Percentiles rank a stretch among this genome's conserved stretches.
These are phyloP conservation scores for Andrena cerasifolii DNA, from an alignment of 1,140 invertebrate species.

Conservation along the genomic window DNA sequence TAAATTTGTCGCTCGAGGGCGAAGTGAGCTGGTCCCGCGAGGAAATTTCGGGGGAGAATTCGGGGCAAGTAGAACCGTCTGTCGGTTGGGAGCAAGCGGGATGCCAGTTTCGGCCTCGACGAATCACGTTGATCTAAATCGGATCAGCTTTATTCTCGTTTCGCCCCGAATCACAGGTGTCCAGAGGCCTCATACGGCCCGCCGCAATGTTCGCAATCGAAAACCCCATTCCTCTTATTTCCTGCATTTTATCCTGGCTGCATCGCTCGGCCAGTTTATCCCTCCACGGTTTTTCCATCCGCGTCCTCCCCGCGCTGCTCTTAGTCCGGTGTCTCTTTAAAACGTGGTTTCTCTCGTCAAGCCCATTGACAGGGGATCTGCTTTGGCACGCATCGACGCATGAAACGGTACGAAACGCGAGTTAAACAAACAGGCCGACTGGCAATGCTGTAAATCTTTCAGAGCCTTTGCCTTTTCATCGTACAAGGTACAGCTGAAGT, in stretches of 20 bases:
- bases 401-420: background rate
- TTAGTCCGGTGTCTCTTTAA: constrained; percentile 2
- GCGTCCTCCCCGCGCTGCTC: background rate
- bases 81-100: constrained; percentile 5
- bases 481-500: no score
- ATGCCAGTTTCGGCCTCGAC: constrained; percentile 24
- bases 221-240: constrained; percentile 32
- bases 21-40: background rate
- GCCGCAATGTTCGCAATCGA: constrained; percentile 23
- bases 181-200: background rate
- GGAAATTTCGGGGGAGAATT: no score
- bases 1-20: background rate
- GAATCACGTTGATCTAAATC: constrained; percentile 38
- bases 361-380: background rate
- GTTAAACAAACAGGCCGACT: background rate
- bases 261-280: constrained; percentile 11
- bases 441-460: no score
- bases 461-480: no score
- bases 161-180: constrained; percentile 7
- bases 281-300: constrained; percentile 13
- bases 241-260: constrained; percentile 24
- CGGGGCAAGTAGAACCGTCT: background rate
- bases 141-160: constrained; percentile 35
- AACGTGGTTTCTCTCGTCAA: constrained; percentile 12
- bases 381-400: background rate